Conservation (phyloP, 2,797 vertebrate species). For the Agapornis canus region DNA sequence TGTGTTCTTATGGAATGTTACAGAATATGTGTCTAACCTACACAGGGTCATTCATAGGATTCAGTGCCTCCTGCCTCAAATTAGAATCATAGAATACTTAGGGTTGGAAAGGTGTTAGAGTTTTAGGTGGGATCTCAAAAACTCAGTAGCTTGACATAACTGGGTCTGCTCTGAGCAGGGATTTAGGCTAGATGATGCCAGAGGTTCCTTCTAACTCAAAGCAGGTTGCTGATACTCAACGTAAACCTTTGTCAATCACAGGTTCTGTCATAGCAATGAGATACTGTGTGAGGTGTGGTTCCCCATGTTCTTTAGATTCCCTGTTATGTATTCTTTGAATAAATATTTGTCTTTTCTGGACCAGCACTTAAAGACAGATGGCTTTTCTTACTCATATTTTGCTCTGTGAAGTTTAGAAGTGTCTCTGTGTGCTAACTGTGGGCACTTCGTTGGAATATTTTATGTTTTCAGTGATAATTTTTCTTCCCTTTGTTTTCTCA, state of each 20-base stretch:
- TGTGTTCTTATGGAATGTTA: rapidly evolving
- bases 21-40: rapidly evolving
- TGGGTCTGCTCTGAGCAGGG: not conserved
- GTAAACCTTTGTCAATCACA: not conserved
- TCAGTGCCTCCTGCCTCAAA: not conserved
- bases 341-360: not conserved
- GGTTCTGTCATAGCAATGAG: not conserved
- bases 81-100: not conserved
- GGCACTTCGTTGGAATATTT: not conserved
- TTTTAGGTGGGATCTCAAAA: not conserved
- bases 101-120: not conserved
- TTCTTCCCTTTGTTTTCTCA: not conserved
- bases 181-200: not conserved
- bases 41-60: not conserved
- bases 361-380: not conserved
- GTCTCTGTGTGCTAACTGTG: rapidly evolving
- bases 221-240: not conserved
- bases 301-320: not conserved
- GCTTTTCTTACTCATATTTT: rapidly evolving
- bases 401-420: not conserved
- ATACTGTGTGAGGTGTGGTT: not conserved
- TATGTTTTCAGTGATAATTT: not conserved
- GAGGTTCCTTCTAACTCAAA: not conserved
- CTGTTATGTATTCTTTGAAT: not conserved
- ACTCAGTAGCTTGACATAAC: not conserved